Conservation (phyloP, 2,888 invertebrate genomes). For the Hypsopygia costalis region DNA sequence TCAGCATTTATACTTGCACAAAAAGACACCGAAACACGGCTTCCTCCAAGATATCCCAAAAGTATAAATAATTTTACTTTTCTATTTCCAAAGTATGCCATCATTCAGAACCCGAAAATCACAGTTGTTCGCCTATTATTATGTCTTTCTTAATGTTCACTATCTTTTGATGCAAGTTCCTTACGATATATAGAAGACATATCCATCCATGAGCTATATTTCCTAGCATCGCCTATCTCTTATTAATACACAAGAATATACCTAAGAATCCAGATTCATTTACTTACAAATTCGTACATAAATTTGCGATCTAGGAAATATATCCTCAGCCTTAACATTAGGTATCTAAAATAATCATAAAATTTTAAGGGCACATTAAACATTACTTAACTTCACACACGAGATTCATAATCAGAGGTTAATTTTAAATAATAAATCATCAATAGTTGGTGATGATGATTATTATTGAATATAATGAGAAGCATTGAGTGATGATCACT, state of each 20-base stretch:
- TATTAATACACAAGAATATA: background rate
- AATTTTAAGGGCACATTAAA: slow-evolving; percentile 31
- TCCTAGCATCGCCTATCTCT: background rate
- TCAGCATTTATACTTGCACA: background rate
- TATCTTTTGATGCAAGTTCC: background rate
- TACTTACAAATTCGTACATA: slow-evolving; percentile 1
- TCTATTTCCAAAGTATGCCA: too few relatives aligned
- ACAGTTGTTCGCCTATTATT: background rate
- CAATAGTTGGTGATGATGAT: slow-evolving; percentile 2
- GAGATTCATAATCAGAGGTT: slow-evolving; percentile 39
- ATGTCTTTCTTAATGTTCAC: background rate
- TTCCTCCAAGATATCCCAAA: too few relatives aligned
- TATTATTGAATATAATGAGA: slow-evolving; percentile 3
- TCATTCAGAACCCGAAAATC: too few relatives aligned
- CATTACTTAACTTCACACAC: slow-evolving; percentile 28
- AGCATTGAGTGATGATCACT: slow-evolving; percentile 17
- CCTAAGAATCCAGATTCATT: background rate
- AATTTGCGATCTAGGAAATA: slow-evolving; percentile 2
- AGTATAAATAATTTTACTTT: too few relatives aligned
- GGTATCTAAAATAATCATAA: slow-evolving; percentile 29
- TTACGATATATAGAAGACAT: slow-evolving; percentile 1
- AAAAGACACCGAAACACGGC: background rate
- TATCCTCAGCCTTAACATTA: slow-evolving; percentile 15
- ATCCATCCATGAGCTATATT: slow-evolving; percentile 11
- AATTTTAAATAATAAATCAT: slow-evolving; percentile 22